Percentiles rank a stretch among this genome's conserved stretches.
Evolutionary conservation across 2,113 vertebrate genomes (phyloP).

Genomic region (Platichthys stellatus): DNA sequence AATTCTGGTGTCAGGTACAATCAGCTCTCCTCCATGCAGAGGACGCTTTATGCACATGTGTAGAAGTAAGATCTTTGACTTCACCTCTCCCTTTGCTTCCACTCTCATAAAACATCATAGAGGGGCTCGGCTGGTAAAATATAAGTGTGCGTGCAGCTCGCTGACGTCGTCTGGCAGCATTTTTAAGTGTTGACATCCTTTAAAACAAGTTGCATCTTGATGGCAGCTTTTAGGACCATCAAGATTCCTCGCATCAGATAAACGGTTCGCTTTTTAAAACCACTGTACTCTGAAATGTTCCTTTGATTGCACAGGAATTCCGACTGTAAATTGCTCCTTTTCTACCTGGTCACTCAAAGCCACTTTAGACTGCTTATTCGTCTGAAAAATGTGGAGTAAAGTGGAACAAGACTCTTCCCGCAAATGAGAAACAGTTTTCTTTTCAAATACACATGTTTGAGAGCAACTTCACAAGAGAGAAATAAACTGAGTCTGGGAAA

Average conservation of each 20-base stretch:
- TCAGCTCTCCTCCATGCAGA: constrained; percentile 11
- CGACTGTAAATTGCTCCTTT: not conserved
- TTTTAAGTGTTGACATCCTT: constrained; percentile 7
- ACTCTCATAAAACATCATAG: not conserved
- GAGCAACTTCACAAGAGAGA: not conserved
- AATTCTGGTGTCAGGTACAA: constrained; percentile 44
- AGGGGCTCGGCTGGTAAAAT: not conserved
- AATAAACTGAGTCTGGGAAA: constrained; percentile 10
- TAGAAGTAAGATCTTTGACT: constrained; percentile 5
- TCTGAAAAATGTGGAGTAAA: constrained; percentile 1
- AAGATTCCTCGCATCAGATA: constrained; percentile 11
- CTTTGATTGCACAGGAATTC: not conserved
- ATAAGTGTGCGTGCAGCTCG: constrained; percentile 5
- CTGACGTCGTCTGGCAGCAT: not conserved
- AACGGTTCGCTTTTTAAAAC: not conserved
- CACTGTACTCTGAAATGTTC: not conserved
- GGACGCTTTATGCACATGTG: not conserved
- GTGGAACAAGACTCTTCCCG: not conserved
- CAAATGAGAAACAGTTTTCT: constrained; percentile 12
- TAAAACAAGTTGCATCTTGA: not conserved
- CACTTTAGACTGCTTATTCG: not conserved
- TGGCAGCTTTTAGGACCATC: not conserved
- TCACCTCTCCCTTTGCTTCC: constrained; percentile 13
- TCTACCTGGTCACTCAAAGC: not conserved
- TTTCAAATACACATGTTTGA: not conserved